Evolutionary conservation across 2,797 vertebrate genomes (phyloP).

Genomic region (Molossus alvarezi): DNA sequence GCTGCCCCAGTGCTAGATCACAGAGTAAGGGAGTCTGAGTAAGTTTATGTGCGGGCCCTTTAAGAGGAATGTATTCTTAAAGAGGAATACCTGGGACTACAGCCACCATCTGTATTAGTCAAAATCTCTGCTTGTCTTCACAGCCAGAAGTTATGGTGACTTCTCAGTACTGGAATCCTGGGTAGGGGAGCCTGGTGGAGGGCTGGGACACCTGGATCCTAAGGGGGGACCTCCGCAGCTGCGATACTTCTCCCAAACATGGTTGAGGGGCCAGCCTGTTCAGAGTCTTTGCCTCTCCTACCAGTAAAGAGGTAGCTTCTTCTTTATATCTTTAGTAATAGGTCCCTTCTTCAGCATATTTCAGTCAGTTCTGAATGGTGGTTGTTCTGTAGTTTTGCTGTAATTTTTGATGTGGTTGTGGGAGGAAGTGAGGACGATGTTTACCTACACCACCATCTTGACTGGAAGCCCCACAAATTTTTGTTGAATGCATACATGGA

Average conservation of each 20-base stretch:
- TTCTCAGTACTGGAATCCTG: neutral
- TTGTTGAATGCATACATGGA: neutral
- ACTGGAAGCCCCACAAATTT: neutral
- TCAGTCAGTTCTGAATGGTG: neutral
- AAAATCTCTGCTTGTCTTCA: neutral
- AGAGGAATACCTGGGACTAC: neutral
- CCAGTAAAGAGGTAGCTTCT: neutral
- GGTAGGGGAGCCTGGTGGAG: neutral
- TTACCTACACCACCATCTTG: too few relatives aligned
- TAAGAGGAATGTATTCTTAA: neutral
- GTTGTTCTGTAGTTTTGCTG: neutral
- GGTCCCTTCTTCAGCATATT: neutral
- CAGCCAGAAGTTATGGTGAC: neutral
- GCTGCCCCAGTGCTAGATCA: neutral
- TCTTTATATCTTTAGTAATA: neutral
- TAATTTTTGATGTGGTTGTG: neutral
- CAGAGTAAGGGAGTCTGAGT: neutral
- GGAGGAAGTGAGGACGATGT: neutral
- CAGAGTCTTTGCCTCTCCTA: neutral
- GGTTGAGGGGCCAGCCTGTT: neutral
- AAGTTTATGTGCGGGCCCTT: too few relatives aligned
- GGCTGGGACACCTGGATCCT: neutral
- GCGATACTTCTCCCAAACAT: neutral
- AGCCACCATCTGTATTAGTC: neutral
- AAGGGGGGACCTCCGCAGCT: neutral